phyloP scores from a whole-genome alignment of 2,113 vertebrate species.

The Shinisaurus crocodilurus region DNA sequence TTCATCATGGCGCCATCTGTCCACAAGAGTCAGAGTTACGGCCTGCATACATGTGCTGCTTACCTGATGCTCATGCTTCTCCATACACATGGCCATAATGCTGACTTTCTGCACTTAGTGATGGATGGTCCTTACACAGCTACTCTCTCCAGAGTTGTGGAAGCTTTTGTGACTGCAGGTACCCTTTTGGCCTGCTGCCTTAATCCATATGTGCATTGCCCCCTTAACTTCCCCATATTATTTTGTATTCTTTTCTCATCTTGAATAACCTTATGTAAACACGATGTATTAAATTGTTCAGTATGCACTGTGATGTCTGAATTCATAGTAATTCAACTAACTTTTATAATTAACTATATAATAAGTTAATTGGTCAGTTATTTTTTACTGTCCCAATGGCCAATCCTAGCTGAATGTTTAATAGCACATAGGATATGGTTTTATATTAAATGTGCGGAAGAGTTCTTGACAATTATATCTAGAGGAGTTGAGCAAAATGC shows the following conservation, averaged over 20 bases:
- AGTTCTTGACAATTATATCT: neutral
- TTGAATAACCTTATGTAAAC: slow-evolving; percentile 3
- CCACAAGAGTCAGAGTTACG: neutral
- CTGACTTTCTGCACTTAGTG: neutral
- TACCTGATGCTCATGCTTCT: neutral
- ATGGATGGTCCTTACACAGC: neutral
- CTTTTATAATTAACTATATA: neutral
- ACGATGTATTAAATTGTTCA: slow-evolving; percentile 9
- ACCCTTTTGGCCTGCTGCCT: slow-evolving; percentile 7
- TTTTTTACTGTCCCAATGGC: neutral
- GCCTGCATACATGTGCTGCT: neutral
- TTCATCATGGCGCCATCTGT: neutral
- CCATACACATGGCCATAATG: neutral
- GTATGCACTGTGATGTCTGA: neutral
- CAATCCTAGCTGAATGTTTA: neutral
- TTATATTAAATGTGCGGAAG: neutral
- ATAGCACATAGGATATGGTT: neutral
- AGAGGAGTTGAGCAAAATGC: neutral
- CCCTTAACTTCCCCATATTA: neutral
- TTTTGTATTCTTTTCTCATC: neutral
- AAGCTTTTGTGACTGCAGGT: neutral
- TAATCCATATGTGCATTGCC: slow-evolving; percentile 8
- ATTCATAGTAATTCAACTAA: neutral
- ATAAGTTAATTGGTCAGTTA: neutral
- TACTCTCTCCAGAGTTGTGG: neutral